These are phyloP conservation scores for Chelon auratus DNA, from an alignment of 2,797 vertebrate genomes.

Conservation along the genomic window DNA sequence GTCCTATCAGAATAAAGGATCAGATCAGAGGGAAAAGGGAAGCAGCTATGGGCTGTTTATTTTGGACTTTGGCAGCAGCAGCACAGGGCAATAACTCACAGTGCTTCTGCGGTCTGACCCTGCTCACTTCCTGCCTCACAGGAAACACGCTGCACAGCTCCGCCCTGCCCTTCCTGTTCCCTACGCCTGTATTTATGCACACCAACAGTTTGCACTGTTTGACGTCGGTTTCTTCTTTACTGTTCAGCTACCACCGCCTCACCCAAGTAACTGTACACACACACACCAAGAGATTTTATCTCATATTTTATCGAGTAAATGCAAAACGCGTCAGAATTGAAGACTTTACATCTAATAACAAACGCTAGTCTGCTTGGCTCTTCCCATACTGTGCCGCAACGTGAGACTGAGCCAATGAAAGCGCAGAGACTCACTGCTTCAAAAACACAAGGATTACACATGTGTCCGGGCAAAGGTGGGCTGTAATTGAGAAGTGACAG, in stretches of 20 bases:
- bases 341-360: conserved; percentile 12
- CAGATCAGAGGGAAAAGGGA: conserved; percentile 40
- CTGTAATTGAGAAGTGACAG: conserved; percentile 60
- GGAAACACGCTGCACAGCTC: conserved; percentile 73
- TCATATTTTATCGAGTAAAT: background rate
- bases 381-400: conserved; percentile 41
- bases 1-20: conserved; percentile 26
- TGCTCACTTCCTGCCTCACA: conserved; percentile 82
- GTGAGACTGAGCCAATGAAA: conserved; percentile 46
- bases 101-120: conserved; percentile 69
- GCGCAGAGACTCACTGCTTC: conserved; percentile 17
- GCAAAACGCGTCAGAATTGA: background rate
- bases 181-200: conserved; percentile 27
- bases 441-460: conserved; percentile 59
- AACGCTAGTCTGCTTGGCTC: background rate
- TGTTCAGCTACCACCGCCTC: background rate
- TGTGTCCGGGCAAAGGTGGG: conserved; percentile 32
- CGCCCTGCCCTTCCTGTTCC: conserved; percentile 80
- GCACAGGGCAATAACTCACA: conserved; percentile 64
- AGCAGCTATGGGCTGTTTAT: conserved; percentile 55
- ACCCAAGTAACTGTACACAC: background rate
- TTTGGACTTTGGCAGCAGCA: conserved; percentile 60
- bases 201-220: conserved; percentile 3
- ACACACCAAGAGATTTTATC: conserved; percentile 1
- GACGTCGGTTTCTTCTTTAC: conserved; percentile 11